Conservation (phyloP, 2,113 vertebrate species). For the Rattus rattus region DNA sequence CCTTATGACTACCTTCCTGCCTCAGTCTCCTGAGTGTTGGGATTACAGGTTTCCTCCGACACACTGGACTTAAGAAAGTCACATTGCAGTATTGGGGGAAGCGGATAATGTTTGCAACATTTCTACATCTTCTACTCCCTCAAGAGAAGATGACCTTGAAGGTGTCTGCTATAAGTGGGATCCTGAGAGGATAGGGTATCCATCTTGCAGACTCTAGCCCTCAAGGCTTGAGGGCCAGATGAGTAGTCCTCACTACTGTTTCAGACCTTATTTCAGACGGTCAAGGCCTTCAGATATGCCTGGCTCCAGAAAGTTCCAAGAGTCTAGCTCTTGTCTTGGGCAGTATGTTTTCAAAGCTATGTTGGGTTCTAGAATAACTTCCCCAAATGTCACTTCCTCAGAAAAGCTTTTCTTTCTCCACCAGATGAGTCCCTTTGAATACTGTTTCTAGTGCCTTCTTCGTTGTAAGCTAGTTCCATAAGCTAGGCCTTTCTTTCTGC, state of each 20-base stretch:
- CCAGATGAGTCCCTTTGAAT: neutral
- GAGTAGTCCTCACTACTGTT: neutral
- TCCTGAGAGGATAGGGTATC: neutral
- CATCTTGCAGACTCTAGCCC: neutral
- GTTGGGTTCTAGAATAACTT: constrained; percentile 24
- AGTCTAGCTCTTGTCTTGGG: neutral
- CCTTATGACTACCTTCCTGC: neutral
- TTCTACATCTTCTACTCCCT: neutral
- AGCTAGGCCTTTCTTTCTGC: neutral
- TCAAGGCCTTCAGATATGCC: neutral
- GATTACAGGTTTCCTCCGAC: neutral
- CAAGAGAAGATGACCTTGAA: neutral
- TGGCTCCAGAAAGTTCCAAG: neutral
- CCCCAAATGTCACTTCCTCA: constrained; percentile 43
- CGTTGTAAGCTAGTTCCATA: neutral
- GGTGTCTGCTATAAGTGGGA: neutral
- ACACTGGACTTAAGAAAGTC: neutral
- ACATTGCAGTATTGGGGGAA: neutral
- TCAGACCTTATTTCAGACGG: neutral
- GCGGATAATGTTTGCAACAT: neutral
- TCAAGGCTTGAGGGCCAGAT: neutral
- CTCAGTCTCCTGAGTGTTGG: neutral
- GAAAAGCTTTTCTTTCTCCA: neutral
- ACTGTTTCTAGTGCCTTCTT: neutral
- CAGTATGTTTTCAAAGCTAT: constrained; percentile 5